Conservation (phyloP, 2,797 vertebrate species). For the Sebastes nivosus region DNA sequence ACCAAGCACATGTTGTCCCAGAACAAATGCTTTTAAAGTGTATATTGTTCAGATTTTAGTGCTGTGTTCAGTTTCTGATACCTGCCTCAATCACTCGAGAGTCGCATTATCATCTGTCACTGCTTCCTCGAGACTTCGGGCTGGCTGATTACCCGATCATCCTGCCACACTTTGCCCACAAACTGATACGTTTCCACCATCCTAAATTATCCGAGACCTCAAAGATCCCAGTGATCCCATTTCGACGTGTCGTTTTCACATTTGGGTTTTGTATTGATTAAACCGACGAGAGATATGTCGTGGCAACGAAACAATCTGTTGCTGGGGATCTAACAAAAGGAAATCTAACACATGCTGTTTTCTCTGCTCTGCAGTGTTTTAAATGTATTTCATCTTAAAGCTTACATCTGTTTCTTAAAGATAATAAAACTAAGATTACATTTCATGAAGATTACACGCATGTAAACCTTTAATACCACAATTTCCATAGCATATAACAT, state of each 20-base stretch:
- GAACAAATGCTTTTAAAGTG: constrained; percentile 70
- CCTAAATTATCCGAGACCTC: constrained; percentile 3
- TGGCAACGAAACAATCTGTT: background rate
- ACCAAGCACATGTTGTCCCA: constrained; percentile 70
- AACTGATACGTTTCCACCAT: constrained; percentile 28
- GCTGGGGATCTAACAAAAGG: background rate
- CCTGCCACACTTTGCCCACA: constrained; percentile 23
- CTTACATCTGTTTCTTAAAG: too few species aligned
- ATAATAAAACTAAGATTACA: too few species aligned
- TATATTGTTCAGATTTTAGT: constrained; percentile 68
- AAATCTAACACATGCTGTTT: background rate
- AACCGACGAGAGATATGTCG: background rate
- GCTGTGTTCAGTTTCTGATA: constrained; percentile 50
- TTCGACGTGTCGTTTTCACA: background rate
- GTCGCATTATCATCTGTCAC: constrained; percentile 60
- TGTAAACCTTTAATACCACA: too few species aligned
- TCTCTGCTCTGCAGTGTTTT: too few species aligned
- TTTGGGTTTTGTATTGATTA: background rate
- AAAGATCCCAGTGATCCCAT: background rate
- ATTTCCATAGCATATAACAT: background rate
- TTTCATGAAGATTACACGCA: too few species aligned
- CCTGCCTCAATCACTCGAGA: constrained; percentile 54
- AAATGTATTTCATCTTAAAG: too few species aligned
- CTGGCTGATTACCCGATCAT: constrained; percentile 58
- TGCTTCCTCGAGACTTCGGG: constrained; percentile 40